A percentile compares a stretch with the other conserved stretches of the same genome.
Evolutionary conservation across 2,888 invertebrate species (phyloP).

Genomic region (Diplazon laetatorius): DNA sequence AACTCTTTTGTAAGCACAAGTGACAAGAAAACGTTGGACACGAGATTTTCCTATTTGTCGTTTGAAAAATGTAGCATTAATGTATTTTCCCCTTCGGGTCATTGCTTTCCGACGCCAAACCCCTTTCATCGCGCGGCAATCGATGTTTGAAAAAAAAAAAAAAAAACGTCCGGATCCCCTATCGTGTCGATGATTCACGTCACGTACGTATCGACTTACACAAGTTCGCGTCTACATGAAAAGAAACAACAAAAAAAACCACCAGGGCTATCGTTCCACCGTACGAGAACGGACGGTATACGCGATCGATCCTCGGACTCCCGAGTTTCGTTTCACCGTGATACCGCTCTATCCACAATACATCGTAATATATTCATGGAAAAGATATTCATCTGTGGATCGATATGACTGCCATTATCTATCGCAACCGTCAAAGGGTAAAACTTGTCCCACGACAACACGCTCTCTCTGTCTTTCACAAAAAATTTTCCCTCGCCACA

Average conservation of each 20-base stretch:
- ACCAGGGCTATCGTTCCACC: conserved; percentile 30
- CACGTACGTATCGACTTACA: conserved; percentile 51
- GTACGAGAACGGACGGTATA: conserved; percentile 16
- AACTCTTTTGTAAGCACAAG: no score
- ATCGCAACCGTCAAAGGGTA: conserved; percentile 31
- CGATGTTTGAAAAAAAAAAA: conserved; percentile 30
- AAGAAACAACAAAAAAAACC: no score
- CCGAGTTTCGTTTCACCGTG: conserved; percentile 31
- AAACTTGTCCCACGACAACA: conserved; percentile 30
- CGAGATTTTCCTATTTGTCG: neutral
- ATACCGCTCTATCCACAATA: conserved; percentile 4
- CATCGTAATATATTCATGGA: conserved; percentile 14
- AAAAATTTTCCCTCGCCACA: no score
- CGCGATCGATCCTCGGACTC: conserved; percentile 42
- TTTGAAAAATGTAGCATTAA: neutral
- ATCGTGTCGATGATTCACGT: conserved; percentile 46
- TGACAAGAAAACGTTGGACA: no score
- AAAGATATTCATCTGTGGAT: conserved; percentile 54
- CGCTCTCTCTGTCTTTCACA: conserved; percentile 23
- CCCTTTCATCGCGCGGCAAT: neutral
- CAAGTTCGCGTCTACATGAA: conserved; percentile 5
- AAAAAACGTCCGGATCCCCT: conserved; percentile 37
- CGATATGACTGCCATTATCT: conserved; percentile 44
- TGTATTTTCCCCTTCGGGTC: neutral
- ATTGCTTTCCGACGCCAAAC: neutral